Conservation (phyloP, 2,888 invertebrate species). For the Lampropteryx suffumata region DNA sequence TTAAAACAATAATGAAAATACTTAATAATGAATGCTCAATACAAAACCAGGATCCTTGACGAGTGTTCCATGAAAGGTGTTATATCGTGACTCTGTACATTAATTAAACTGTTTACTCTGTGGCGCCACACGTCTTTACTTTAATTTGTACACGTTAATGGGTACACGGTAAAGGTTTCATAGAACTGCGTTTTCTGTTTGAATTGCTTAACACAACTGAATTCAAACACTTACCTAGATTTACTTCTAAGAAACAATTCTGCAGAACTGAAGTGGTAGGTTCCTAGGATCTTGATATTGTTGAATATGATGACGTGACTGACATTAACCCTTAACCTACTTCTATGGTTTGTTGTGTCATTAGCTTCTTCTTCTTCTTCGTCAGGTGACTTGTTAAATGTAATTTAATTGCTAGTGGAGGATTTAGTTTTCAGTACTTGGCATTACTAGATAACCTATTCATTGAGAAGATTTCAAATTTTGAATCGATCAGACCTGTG, state of each 20-base stretch:
- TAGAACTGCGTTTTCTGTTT: conserved; percentile 43
- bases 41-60: conserved; percentile 34
- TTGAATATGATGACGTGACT: no score
- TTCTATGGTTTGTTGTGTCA: no score
- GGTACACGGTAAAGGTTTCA: conserved; percentile 47
- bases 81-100: conserved; percentile 67
- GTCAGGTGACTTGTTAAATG: no score
- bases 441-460: no score
- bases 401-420: no score
- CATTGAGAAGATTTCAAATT: no score
- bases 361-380: no score
- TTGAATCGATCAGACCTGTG: no score
- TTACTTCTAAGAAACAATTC: conserved; percentile 8
- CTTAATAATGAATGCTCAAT: background rate
- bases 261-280: background rate
- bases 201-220: conserved; percentile 11
- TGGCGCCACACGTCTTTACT: conserved; percentile 71
- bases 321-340: no score
- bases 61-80: conserved; percentile 48
- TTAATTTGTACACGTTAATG: conserved; percentile 65
- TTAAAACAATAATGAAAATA: background rate
- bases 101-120: conserved; percentile 70
- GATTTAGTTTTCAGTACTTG: no score
- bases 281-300: background rate
- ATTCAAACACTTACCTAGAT: conserved; percentile 4